These are phyloP conservation scores for Rhabditoides inermis DNA, from an alignment of 2,888 invertebrate genomes.

Conservation along the genomic window DNA sequence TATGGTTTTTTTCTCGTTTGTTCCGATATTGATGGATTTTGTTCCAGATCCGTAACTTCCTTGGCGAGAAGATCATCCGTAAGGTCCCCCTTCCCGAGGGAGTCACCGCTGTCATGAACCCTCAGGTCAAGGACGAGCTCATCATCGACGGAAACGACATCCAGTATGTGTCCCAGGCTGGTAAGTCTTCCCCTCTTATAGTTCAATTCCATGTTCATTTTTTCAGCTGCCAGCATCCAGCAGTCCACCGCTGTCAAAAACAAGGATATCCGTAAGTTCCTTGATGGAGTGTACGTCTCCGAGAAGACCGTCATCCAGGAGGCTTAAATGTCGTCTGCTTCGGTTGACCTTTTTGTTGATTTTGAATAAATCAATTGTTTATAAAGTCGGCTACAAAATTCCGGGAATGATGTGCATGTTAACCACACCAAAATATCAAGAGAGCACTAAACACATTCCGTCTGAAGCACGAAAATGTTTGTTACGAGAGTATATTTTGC, in stretches of 20 bases:
- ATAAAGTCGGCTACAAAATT: too few relatives aligned
- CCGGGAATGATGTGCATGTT: too few relatives aligned
- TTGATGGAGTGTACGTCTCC: slow-evolving; percentile 97
- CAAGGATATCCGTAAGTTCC: slow-evolving; percentile 99
- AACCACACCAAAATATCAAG: too few relatives aligned
- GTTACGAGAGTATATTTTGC: too few relatives aligned
- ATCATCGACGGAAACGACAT: slow-evolving; percentile 89
- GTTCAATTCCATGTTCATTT: background rate
- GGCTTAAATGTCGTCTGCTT: too few relatives aligned
- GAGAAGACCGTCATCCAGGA: slow-evolving; percentile 69
- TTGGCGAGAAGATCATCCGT: slow-evolving; percentile 94
- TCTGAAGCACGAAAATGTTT: too few relatives aligned
- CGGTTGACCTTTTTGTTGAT: slow-evolving; percentile 4
- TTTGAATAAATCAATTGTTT: too few relatives aligned
- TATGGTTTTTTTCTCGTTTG: too few relatives aligned
- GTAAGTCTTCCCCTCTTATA: slow-evolving; percentile 54
- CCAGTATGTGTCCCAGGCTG: slow-evolving; percentile 91
- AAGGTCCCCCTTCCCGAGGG: slow-evolving; percentile 89
- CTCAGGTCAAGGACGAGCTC: slow-evolving; percentile 92
- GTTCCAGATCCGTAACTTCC: slow-evolving; percentile 74
- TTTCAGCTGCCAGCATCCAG: slow-evolving; percentile 86
- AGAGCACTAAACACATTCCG: too few relatives aligned
- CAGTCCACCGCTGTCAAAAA: slow-evolving; percentile 97
- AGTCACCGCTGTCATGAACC: slow-evolving; percentile 82
- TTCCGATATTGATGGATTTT: background rate